These are phyloP conservation scores for Gasterosteus aculeatus DNA, from an alignment of 2,113 vertebrate genomes.

Conservation along the genomic window DNA sequence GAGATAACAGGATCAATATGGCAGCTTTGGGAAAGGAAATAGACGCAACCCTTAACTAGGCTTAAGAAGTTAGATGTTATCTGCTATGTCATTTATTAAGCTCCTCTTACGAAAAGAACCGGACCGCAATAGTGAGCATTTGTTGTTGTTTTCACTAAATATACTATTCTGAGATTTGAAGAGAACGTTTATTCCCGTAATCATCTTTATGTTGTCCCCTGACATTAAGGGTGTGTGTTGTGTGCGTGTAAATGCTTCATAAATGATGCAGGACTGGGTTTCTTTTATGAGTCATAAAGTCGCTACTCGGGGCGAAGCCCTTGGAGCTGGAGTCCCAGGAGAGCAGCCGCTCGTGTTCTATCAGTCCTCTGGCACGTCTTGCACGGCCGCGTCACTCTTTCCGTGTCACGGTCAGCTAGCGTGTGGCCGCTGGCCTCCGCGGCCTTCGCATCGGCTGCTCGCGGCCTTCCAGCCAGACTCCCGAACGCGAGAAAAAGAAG, in stretches of 20 bases:
- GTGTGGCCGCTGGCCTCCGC: conserved; percentile 52
- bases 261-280: no score
- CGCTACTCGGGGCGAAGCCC: no score
- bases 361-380: conserved; percentile 70
- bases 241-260: no score
- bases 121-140: background rate
- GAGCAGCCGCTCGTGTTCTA: conserved; percentile 54
- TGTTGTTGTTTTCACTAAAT: background rate
- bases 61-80: no score
- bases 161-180: background rate
- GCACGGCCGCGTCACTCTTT: conserved; percentile 75
- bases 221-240: no score
- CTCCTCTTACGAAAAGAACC: background rate
- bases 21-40: background rate
- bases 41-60: background rate
- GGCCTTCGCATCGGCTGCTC: conserved; percentile 42
- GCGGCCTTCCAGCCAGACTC: conserved; percentile 33
- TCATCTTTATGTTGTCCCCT: no score
- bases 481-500: conserved; percentile 2
- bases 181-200: background rate
- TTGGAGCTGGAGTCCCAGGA: no score
- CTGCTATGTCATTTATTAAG: background rate
- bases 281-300: no score
- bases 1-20: background rate
- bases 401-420: conserved; percentile 74